Conservation (phyloP, 2,113 vertebrate species). For the Sceloporus tristichus region DNA sequence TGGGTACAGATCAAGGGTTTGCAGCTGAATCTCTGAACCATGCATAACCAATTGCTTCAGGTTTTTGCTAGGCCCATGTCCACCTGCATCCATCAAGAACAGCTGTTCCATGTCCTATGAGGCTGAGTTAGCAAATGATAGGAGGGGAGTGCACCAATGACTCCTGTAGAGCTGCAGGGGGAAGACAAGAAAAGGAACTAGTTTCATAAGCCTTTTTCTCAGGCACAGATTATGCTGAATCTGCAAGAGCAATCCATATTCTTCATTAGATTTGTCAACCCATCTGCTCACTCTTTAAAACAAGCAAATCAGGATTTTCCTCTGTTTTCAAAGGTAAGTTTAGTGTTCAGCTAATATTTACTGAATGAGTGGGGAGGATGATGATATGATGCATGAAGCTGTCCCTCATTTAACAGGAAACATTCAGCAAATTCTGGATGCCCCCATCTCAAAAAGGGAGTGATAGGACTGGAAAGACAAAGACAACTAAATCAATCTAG, state of each 20-base stretch:
- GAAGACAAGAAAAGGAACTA: constrained; percentile 15
- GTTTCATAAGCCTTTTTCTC: constrained; percentile 1
- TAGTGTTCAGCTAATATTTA: constrained; percentile 12
- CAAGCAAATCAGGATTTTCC: constrained; percentile 6
- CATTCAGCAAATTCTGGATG: neutral
- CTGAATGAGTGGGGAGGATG: no score
- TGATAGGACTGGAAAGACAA: neutral
- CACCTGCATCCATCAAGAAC: constrained; percentile 37
- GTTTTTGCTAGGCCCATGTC: neutral
- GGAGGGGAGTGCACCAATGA: neutral
- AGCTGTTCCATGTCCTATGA: constrained; percentile 32
- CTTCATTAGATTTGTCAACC: constrained; percentile 1
- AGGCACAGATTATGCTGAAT: neutral
- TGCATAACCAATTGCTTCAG: neutral
- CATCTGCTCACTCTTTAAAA: neutral
- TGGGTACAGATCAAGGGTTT: neutral
- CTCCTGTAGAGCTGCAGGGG: constrained; percentile 8
- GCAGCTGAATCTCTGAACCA: constrained; percentile 10
- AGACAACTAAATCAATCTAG: neutral
- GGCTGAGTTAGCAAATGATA: neutral
- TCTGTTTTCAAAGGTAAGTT: neutral
- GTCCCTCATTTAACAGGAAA: neutral
- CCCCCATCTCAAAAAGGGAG: neutral
- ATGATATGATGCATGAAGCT: neutral
- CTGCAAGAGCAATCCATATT: rapidly evolving